Percentiles rank a stretch among this genome's conserved stretches.
Evolutionary conservation across 1,140 invertebrate genomes (phyloP).

Genomic region (Cyclina sinensis): DNA sequence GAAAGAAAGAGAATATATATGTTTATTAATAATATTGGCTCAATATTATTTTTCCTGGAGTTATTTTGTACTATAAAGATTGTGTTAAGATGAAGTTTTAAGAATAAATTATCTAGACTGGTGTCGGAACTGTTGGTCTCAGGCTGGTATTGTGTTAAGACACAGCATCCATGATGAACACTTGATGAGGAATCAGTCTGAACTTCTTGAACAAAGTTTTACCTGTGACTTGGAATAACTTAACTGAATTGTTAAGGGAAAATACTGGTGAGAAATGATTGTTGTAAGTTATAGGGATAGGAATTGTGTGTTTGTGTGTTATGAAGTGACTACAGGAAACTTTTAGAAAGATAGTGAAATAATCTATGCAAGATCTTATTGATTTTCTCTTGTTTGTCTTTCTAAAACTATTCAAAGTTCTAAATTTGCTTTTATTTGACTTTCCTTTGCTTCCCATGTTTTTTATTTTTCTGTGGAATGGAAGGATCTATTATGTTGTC

Average conservation of each 20-base stretch:
- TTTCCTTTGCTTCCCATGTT: neutral
- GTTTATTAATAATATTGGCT: too few species aligned
- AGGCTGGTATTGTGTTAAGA: neutral
- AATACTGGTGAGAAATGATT: slow-evolving; percentile 1
- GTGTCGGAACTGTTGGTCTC: neutral
- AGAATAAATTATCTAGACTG: neutral
- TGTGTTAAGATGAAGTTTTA: too few species aligned
- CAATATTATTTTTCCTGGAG: too few species aligned
- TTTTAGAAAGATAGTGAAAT: neutral
- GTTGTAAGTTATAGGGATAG: neutral
- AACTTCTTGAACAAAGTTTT: slow-evolving; percentile 41
- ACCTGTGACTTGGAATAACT: neutral
- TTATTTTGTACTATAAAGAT: too few species aligned
- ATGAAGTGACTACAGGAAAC: neutral
- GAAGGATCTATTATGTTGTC: too few species aligned
- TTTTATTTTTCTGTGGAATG: too few species aligned
- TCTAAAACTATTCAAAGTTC: slow-evolving; percentile 22
- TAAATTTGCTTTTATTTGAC: neutral
- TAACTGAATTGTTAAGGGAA: neutral
- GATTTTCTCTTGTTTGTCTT: slow-evolving; percentile 38
- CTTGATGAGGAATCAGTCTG: neutral
- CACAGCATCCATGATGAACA: neutral
- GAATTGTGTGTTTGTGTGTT: neutral
- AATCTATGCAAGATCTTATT: slow-evolving; percentile 46
- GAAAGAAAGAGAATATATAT: too few species aligned